These are phyloP conservation scores for Drosophila mayaguana DNA, from an alignment of 2,888 invertebrate species.

Conservation along the genomic window DNA sequence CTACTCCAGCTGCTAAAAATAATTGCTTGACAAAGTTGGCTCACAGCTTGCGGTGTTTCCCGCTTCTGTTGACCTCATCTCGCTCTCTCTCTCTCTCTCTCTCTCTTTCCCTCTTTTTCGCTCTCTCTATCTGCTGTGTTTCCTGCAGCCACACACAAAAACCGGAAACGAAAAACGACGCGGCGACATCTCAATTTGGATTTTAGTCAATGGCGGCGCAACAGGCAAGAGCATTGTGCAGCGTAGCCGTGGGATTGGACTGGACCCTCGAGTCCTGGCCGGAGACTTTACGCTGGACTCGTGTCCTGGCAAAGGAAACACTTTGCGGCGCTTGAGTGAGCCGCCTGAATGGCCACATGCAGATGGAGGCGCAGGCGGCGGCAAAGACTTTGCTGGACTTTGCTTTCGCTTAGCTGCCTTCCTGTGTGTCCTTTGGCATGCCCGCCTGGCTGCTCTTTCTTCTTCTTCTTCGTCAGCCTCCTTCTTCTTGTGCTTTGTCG, in stretches of 20 bases:
- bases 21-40: constrained; percentile 77
- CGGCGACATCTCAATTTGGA: constrained; percentile 69
- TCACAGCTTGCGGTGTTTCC: constrained; percentile 50
- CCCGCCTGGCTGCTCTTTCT: background rate
- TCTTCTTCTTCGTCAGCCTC: background rate
- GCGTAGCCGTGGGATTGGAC: constrained; percentile 1
- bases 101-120: background rate
- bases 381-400: constrained; percentile 41
- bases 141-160: constrained; percentile 41
- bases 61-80: background rate
- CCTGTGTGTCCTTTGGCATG: constrained; percentile 17
- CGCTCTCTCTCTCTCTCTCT: background rate
- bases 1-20: constrained; percentile 57
- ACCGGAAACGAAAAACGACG: constrained; percentile 52
- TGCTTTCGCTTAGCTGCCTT: constrained; percentile 36
- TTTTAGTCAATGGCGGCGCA: constrained; percentile 49
- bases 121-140: constrained; percentile 5
- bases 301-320: constrained; percentile 63
- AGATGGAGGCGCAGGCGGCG: background rate
- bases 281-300: constrained; percentile 2
- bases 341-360: constrained; percentile 54
- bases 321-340: constrained; percentile 73
- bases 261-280: constrained; percentile 7
- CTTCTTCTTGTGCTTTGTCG: constrained; percentile 1
- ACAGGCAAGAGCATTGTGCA: constrained; percentile 46